A percentile compares a stretch with the other conserved stretches of the same genome.
phyloP scores from a whole-genome alignment of 2,113 vertebrate species.

The Pungitius pungitius region DNA sequence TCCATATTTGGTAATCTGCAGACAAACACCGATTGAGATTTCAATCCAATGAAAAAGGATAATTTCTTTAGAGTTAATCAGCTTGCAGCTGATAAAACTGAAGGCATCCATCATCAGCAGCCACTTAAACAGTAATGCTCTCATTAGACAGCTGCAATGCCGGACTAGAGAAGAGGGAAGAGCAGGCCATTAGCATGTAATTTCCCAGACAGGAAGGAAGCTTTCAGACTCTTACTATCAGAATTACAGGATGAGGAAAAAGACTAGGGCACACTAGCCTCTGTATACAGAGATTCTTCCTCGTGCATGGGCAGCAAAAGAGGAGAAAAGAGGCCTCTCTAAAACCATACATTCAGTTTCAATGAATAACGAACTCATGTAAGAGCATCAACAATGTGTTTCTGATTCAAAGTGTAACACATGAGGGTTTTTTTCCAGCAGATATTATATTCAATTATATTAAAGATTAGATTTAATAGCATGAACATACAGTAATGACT shows the following conservation, averaged over 20 bases:
- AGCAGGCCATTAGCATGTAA: constrained; percentile 70
- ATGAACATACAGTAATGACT: background rate
- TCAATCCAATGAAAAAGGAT: constrained; percentile 26
- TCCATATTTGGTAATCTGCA: constrained; percentile 16
- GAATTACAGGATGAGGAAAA: constrained; percentile 66
- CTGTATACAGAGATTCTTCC: constrained; percentile 40
- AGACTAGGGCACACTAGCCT: constrained; percentile 37
- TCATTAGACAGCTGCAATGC: constrained; percentile 76
- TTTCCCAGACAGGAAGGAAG: constrained; percentile 80
- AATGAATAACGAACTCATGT: background rate
- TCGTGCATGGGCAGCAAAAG: constrained; percentile 6
- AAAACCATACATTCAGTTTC: constrained; percentile 5
- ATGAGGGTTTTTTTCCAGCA: constrained; percentile 8
- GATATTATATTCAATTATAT: background rate
- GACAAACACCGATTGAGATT: constrained; percentile 38
- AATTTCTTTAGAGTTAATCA: constrained; percentile 34
- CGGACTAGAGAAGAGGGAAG: constrained; percentile 45
- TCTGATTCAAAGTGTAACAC: constrained; percentile 17
- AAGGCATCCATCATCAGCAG: constrained; percentile 67
- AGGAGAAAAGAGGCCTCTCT: constrained; percentile 31
- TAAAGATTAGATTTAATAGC: constrained; percentile 12
- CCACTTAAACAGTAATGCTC: constrained; percentile 60
- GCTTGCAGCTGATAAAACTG: constrained; percentile 57
- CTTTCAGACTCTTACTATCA: constrained; percentile 59
- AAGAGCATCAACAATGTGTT: background rate